Base-by-base conservation (phyloP, 2,888 invertebrate genomes). In the Monoplex corrugatus region DNA sequence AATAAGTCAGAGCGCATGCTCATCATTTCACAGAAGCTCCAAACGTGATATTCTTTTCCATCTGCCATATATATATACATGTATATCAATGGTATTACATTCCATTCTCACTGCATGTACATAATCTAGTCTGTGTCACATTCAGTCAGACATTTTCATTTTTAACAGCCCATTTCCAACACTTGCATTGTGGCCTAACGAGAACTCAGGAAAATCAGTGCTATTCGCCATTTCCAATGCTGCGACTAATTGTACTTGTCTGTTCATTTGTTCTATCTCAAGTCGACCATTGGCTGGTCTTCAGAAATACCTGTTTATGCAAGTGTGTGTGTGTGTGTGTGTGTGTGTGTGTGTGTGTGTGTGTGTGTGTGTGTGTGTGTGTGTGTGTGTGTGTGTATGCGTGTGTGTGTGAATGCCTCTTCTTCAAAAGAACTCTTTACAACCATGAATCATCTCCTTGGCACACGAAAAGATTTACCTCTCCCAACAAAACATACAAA, bases 301-400 rank as follows among this genome's bases (percentile, higher is more conserved):
- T 32, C 6, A 35, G 3, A 35, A 6, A 35, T 35, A 19, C 6
- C 6, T 75, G 75, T 75, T 5, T 75, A 35, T 75, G 32, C n/a
- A 2, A 32, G 35, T 35, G 75, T 75, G 75, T 75, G 75, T 75
- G 35, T 75, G 75, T 75, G 75, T 75, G 75, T 75, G 35, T 35
- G 35, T 8, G 75, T 75, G 75, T 35, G 75, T 75, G 75, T 35
- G 75, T 35, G 35, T 8, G 35, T 35, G 75, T 35, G 75, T 75
- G 75, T 75, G 75, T 75, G 75, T 75, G 75, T 35, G 75, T 75
- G 75, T 75, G 75, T 75, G 75, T 75, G 75, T 75, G 75, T 75
- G 75, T 75, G 75, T 75, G 75, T 75, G 75, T 75, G 75, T 75
- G 75, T 75, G 75, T 75, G 75, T 75, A 35, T 35, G 75, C 35